A percentile compares a stretch with the other conserved stretches of the same genome.
phyloP scores from a whole-genome alignment of 1,140 invertebrate species.

The Charaxes varanes region DNA sequence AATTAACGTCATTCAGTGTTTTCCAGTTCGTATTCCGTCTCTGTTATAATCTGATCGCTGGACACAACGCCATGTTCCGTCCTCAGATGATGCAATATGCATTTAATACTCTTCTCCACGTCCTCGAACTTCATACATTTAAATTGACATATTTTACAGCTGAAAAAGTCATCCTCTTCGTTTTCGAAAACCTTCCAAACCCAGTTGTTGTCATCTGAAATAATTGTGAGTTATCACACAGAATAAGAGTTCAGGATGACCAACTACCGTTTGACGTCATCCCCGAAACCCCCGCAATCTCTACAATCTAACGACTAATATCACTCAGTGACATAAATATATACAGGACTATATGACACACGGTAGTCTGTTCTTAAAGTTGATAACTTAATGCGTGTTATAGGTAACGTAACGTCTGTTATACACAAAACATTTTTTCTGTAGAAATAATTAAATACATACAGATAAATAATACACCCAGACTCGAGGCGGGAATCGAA shows the following conservation, averaged over 20 bases:
- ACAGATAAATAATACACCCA: too few relatives aligned
- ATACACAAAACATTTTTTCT: too few relatives aligned
- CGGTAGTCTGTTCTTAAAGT: too few relatives aligned
- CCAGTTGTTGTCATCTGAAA: slow-evolving; percentile 47
- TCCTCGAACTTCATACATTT: slow-evolving; percentile 39
- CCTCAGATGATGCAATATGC: slow-evolving; percentile 45
- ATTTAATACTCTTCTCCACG: slow-evolving; percentile 29
- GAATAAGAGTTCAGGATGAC: too few relatives aligned
- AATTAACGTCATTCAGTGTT: slow-evolving; percentile 21
- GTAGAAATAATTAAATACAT: too few relatives aligned
- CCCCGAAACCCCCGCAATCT: too few relatives aligned
- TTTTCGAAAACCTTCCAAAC: slow-evolving; percentile 59
- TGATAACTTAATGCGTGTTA: neutral
- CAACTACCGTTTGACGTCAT: too few relatives aligned
- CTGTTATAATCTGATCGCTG: slow-evolving; percentile 55
- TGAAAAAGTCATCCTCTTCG: slow-evolving; percentile 33
- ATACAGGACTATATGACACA: too few relatives aligned
- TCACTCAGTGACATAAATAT: too few relatives aligned
- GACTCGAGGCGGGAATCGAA: too few relatives aligned
- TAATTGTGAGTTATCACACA: neutral
- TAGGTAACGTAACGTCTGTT: too few relatives aligned
- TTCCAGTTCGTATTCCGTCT: slow-evolving; percentile 29
- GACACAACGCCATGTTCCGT: slow-evolving; percentile 47
- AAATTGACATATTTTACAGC: slow-evolving; percentile 57
- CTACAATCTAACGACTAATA: too few relatives aligned